These are phyloP conservation scores for Arctocebus calabarensis DNA, from an alignment of 2,797 vertebrate genomes.

Conservation along the genomic window DNA sequence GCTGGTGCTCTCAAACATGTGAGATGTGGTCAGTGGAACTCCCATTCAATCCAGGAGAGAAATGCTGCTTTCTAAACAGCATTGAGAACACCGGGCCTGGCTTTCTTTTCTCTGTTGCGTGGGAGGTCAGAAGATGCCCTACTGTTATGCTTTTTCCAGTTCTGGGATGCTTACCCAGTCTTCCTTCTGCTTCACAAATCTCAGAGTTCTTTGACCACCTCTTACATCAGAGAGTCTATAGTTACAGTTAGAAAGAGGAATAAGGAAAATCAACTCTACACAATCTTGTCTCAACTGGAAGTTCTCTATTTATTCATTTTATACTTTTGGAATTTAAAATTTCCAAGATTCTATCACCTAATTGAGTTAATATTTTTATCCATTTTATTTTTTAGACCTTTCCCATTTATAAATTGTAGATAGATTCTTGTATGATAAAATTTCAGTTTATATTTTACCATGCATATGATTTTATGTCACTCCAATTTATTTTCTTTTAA, in stretches of 20 bases:
- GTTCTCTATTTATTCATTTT: background rate
- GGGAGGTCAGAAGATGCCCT: background rate
- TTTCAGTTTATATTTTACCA: background rate
- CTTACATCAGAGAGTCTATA: background rate
- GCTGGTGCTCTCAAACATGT: background rate
- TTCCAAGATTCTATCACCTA: background rate
- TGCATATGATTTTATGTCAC: background rate
- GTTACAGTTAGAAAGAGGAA: background rate
- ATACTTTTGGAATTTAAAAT: background rate
- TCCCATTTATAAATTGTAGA: background rate
- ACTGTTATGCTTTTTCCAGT: background rate
- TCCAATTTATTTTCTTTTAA: background rate
- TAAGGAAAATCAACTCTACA: background rate
- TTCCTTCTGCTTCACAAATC: background rate
- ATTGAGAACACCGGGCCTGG: background rate
- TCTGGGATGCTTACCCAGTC: background rate
- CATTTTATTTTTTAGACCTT: background rate
- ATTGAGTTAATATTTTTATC: constrained; percentile 14
- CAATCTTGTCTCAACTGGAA: background rate
- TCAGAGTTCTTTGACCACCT: background rate
- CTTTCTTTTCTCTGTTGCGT: background rate
- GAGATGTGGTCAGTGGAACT: background rate
- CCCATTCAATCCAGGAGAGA: background rate
- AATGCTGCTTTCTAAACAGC: background rate
- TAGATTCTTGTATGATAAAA: background rate